A percentile compares a stretch with the other conserved stretches of the same genome.
Evolutionary conservation across 2,888 invertebrate genomes (phyloP).

Genomic region (Augiades crinisus): DNA sequence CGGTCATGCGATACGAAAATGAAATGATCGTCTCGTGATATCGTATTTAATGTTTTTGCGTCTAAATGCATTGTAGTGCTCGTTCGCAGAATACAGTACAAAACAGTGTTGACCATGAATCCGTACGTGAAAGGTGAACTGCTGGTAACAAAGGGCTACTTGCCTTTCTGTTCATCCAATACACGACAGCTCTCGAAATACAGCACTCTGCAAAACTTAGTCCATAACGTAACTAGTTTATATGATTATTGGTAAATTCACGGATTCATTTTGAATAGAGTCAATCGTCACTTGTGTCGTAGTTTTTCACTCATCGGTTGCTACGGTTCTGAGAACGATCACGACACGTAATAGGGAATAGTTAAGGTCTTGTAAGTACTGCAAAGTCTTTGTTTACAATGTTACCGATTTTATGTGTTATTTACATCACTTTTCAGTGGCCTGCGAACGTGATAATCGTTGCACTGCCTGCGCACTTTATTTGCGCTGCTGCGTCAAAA

Average conservation of each 20-base stretch:
- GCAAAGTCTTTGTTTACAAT: slow-evolving; percentile 58
- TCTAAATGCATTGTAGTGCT: slow-evolving; percentile 14
- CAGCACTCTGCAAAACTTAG: slow-evolving; percentile 60
- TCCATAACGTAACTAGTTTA: slow-evolving; percentile 47
- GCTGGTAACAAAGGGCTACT: slow-evolving; percentile 53
- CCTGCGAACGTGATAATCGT: slow-evolving; percentile 74
- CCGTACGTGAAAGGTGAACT: slow-evolving; percentile 31
- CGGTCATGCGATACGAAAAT: slow-evolving; percentile 25
- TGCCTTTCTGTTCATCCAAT: slow-evolving; percentile 80
- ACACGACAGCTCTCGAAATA: slow-evolving; percentile 62
- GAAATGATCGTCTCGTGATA: slow-evolving; percentile 21
- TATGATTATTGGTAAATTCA: slow-evolving; percentile 53
- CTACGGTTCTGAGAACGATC: slow-evolving; percentile 56
- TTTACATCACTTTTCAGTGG: slow-evolving; percentile 73
- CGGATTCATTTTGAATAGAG: slow-evolving; percentile 60
- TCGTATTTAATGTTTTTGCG: neutral
- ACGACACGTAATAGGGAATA: slow-evolving; percentile 45
- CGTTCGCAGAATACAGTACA: slow-evolving; percentile 7
- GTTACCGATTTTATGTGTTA: slow-evolving; percentile 58
- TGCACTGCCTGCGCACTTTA: slow-evolving; percentile 78
- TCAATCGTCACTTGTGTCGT: slow-evolving; percentile 67
- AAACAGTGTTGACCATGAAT: slow-evolving; percentile 27
- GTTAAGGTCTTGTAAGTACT: slow-evolving; percentile 43
- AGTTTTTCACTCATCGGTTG: slow-evolving; percentile 65
- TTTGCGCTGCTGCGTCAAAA: slow-evolving; percentile 77